phyloP scores from a whole-genome alignment of 2,888 invertebrate species.

The Pristionchus fissidentatus region DNA sequence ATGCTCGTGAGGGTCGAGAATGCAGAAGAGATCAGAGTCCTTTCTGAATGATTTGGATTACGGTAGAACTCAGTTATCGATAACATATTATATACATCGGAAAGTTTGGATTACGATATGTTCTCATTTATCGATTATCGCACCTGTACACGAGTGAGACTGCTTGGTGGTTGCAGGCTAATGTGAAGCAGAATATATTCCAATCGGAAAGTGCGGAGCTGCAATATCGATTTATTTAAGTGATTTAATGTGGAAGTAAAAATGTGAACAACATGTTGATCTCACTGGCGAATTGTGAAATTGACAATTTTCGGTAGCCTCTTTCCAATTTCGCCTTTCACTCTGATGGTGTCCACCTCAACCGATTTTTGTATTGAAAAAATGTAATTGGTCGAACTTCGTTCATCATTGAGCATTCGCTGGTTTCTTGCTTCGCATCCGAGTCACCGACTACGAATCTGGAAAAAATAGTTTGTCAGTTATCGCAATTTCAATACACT shows the following conservation, averaged over 20 bases:
- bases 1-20: conserved; percentile 14
- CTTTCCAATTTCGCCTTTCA: background rate
- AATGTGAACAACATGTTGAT: background rate
- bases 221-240: background rate
- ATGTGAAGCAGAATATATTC: conserved; percentile 7
- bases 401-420: background rate
- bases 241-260: background rate
- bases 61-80: no score
- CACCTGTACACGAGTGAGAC: conserved; percentile 25
- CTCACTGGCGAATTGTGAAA: conserved; percentile 19
- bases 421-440: background rate
- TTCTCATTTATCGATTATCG: no score
- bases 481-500: background rate
- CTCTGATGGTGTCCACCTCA: background rate
- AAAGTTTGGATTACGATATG: background rate
- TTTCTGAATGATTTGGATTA: background rate
- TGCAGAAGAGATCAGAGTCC: conserved; percentile 18
- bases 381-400: background rate
- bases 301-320: background rate
- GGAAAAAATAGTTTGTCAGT: background rate
- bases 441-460: conserved; percentile 11
- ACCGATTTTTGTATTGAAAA: background rate
- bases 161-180: background rate
- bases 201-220: background rate
- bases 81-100: background rate